These are phyloP conservation scores for Stylophora pistillata DNA, from an alignment of 64 coral and sea anemone species.

Conservation along the genomic window DNA sequence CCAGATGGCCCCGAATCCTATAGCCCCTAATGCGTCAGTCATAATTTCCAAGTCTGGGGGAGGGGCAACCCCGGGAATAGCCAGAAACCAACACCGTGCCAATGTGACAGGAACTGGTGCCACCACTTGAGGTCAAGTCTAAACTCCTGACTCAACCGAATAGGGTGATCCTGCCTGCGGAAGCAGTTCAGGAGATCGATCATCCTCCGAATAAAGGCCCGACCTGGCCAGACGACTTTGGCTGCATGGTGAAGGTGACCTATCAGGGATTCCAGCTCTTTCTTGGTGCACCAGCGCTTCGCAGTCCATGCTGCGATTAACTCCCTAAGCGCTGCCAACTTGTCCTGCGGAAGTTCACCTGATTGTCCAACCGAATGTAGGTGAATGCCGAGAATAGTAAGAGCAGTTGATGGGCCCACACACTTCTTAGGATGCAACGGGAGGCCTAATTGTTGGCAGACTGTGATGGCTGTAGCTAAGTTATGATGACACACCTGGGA, in stretches of 20 bases:
- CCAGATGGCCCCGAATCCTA: conserved; percentile 51
- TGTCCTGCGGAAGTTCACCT: conserved; percentile 1
- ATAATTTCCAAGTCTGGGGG: conserved; percentile 21
- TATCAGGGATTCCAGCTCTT: no score
- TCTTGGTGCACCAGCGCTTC: no score
- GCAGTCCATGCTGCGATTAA: no score
- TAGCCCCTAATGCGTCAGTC: conserved; percentile 32
- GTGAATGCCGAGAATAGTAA: conserved; percentile 41
- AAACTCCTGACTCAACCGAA: conserved; percentile 28
- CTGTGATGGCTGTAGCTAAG: no score
- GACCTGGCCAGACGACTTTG: conserved; percentile 31
- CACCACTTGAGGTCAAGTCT: conserved; percentile 60
- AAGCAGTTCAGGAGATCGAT: conserved; percentile 11
- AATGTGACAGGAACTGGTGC: conserved; percentile 29
- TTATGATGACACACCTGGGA: no score
- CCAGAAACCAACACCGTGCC: no score
- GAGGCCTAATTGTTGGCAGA: no score
- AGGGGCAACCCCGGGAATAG: conserved; percentile 21
- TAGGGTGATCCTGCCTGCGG: not conserved
- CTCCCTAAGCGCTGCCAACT: no score
- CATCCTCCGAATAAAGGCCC: conserved; percentile 45
- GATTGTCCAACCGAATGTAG: conserved; percentile 17
- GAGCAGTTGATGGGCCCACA: no score
- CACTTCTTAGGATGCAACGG: no score
- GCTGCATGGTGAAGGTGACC: conserved; percentile 29